Base-by-base conservation (phyloP, 2,113 vertebrate genomes). In the Rhinolophus sinicus region DNA sequence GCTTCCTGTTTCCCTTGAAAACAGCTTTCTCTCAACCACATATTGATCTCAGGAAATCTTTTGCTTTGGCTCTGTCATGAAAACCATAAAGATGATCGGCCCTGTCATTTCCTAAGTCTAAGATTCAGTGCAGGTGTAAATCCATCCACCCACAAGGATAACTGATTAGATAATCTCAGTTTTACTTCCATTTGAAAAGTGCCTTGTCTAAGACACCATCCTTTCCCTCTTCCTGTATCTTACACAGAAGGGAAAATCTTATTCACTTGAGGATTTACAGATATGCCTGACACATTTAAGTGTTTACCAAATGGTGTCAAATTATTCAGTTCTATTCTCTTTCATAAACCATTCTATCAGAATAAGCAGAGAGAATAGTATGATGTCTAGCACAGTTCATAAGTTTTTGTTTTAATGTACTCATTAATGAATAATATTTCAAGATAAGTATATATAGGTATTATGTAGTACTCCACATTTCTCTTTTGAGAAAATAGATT, bases 1-100 rank as follows among this genome's bases (percentile, higher is more conserved):
- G 98, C 98, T 99, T 99, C 99, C 98, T 98, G 98, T 99, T 99
- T 98, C 99, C 99, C 99, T 99, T 99, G 98, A 99, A 99, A 99
- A 98, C 98, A 97, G 98, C 98, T 97, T 98, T 98, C 98, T 99
- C 82, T 96, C 97, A 99, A 98, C 98, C 98, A 98, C 98, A 98
- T 98, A 98, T 96, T 98, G 98, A 98, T 98, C 97, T 98, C 97
- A 97, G 98, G 97, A 98, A 98, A 98, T 97, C 97, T 98, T 98
- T 98, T 98, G 97, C 97, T 94, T 92, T 97, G 97, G 65, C 82
- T 98, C 95, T 98, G 96, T 97, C 97, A 98, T 97, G 96, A 98
- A 97, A 96, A 72, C 95, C 92, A 97, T 97, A 95, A 96, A 97
- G 97, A 96, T 96, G 97, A 98, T 98, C 80, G 12, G 54, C 92